A percentile compares a stretch with the other conserved stretches of the same genome.
Conservation (phyloP, 2,888 invertebrate species). For the Opisthograptis luteolata region DNA sequence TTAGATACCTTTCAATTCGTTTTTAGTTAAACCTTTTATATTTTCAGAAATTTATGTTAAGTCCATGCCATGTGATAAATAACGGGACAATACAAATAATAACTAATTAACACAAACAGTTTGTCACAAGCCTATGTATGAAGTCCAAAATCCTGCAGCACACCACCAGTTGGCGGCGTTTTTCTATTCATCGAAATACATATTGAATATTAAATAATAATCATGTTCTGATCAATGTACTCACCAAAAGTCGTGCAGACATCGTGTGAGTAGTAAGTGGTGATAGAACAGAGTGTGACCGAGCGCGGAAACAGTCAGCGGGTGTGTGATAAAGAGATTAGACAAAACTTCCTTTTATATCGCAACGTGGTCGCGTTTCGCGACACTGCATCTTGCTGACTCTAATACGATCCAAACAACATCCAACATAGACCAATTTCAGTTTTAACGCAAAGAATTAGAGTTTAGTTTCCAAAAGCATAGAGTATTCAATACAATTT, state of each 20-base stretch:
- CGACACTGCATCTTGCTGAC: slow-evolving; percentile 73
- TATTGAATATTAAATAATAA: no score
- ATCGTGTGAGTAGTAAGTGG: slow-evolving; percentile 58
- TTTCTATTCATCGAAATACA: no score
- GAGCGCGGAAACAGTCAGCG: slow-evolving; percentile 65
- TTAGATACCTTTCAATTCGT: no score
- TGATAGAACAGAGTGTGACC: slow-evolving; percentile 56
- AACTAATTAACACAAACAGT: no score
- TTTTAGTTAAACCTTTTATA: no score
- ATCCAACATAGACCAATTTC: slow-evolving; percentile 38
- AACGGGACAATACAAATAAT: no score
- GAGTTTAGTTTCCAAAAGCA: slow-evolving; percentile 40
- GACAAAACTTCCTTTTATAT: slow-evolving; percentile 83
- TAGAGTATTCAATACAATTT: slow-evolving; percentile 27
- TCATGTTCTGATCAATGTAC: slow-evolving; percentile 44
- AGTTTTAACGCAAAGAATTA: slow-evolving; percentile 43
- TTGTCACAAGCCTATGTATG: no score
- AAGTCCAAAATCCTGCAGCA: no score
- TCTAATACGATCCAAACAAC: slow-evolving; percentile 51
- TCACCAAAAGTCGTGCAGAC: slow-evolving; percentile 81
- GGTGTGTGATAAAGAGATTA: slow-evolving; percentile 81
- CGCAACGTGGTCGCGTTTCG: slow-evolving; percentile 81
- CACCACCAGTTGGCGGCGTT: no score
- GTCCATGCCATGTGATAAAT: no score
- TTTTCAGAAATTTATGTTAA: no score